These are phyloP conservation scores for Ophioderma brevispina DNA, from an alignment of 35 echinoderm and acorn worm genomes.

Conservation along the genomic window DNA sequence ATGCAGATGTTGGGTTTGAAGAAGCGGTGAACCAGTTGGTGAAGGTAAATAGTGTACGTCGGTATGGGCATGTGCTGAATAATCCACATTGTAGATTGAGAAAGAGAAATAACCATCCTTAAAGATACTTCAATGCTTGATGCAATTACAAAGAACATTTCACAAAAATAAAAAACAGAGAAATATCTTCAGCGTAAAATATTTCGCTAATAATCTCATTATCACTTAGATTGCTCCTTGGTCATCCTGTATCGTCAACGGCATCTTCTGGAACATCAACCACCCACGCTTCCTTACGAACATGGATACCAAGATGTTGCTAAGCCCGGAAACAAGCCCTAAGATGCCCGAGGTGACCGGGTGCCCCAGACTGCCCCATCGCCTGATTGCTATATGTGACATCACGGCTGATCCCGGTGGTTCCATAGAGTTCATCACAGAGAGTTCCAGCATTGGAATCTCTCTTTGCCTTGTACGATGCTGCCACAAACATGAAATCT, in stretches of 20 bases:
- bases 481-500: slow-evolving; percentile 93
- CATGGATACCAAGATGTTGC: slow-evolving; percentile 87
- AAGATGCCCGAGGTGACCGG: slow-evolving; percentile 55
- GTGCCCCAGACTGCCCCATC: slow-evolving; percentile 87
- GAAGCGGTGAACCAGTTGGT: too few relatives aligned
- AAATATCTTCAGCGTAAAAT: too few relatives aligned
- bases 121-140: too few relatives aligned
- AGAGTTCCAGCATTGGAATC: slow-evolving; percentile 87
- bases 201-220: too few relatives aligned
- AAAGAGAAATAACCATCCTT: too few relatives aligned
- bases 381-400: slow-evolving; percentile 95
- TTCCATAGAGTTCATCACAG: slow-evolving; percentile 91
- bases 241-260: slow-evolving; percentile 94
- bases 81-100: too few relatives aligned
- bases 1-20: too few relatives aligned
- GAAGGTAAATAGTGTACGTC: too few relatives aligned
- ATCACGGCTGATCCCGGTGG: slow-evolving; percentile 97
- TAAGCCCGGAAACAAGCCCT: slow-evolving; percentile 59
- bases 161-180: too few relatives aligned
- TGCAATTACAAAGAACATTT: too few relatives aligned
- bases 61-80: too few relatives aligned
- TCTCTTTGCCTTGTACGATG: slow-evolving; percentile 83
- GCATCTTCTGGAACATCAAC: slow-evolving; percentile 93
- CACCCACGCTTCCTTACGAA: slow-evolving; percentile 93
- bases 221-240: slow-evolving; percentile 98